Percentiles rank a stretch among this genome's conserved stretches.
Evolutionary conservation across 1,140 invertebrate species (phyloP).

Genomic region (Caenorhabditis latens): DNA sequence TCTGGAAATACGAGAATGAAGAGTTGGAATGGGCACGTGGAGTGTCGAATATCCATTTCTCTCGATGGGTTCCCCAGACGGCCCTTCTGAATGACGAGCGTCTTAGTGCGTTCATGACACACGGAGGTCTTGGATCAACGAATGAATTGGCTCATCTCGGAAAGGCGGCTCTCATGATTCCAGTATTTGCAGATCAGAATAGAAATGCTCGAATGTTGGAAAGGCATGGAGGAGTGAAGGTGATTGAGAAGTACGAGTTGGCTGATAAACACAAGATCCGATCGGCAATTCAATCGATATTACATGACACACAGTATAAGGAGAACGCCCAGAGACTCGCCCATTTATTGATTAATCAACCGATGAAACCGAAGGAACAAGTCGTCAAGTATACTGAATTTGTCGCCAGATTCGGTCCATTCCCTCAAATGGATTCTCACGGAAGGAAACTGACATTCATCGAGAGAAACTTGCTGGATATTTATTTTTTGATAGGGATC

Average conservation of each 20-base stretch:
- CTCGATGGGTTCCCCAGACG: constrained; percentile 35
- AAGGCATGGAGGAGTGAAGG: constrained; percentile 57
- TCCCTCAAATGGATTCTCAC: constrained; percentile 43
- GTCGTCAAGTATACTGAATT: constrained; percentile 56
- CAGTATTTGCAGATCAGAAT: constrained; percentile 70
- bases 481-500: not conserved
- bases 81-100: constrained; percentile 22
- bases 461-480: not conserved
- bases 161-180: constrained; percentile 60
- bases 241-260: constrained; percentile 59
- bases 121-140: constrained; percentile 24
- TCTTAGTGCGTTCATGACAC: not conserved
- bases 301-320: constrained; percentile 49
- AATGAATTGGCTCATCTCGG: constrained; percentile 26
- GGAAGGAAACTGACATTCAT: constrained; percentile 42
- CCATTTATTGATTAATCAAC: constrained; percentile 27
- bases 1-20: constrained; percentile 28
- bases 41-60: constrained; percentile 8
- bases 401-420: constrained; percentile 52
- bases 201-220: constrained; percentile 64
- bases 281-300: constrained; percentile 48
- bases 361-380: constrained; percentile 15
- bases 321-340: constrained; percentile 21
- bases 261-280: constrained; percentile 1
- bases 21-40: not conserved